Evolutionary conservation across 2,113 vertebrate genomes (phyloP).

Genomic region (Solea solea): DNA sequence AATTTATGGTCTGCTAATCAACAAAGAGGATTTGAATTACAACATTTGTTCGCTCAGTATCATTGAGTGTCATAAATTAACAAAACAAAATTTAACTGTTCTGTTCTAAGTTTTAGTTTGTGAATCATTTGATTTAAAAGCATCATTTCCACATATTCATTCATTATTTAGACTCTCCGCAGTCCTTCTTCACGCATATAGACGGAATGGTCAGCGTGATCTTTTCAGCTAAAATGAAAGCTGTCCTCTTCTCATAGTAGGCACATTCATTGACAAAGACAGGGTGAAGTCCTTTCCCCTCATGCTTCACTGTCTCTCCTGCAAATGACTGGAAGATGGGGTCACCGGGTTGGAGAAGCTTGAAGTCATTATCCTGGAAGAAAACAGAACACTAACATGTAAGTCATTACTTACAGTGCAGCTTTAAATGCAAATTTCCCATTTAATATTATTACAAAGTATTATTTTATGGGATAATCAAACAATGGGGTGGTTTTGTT

Average conservation of each 20-base stretch:
- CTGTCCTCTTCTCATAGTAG: conserved; percentile 83
- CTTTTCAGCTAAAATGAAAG: conserved; percentile 73
- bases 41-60: too few species aligned
- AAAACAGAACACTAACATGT: neutral
- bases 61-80: too few species aligned
- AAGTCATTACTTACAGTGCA: neutral
- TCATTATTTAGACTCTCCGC: conserved; percentile 8
- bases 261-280: conserved; percentile 82
- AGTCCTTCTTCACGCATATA: conserved; percentile 55
- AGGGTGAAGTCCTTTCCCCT: conserved; percentile 75
- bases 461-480: neutral
- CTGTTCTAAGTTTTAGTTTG: neutral
- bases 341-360: conserved; percentile 71
- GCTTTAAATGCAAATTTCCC: conserved; percentile 11
- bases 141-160: neutral
- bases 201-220: conserved; percentile 64
- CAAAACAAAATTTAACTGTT: too few species aligned
- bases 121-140: neutral
- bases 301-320: conserved; percentile 70
- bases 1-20: too few species aligned
- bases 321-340: conserved; percentile 76
- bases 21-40: too few species aligned
- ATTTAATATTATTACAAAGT: neutral
- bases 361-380: conserved; percentile 81
- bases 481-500: too few species aligned